These are phyloP conservation scores for Crypturellus undulatus DNA, from an alignment of 2,113 vertebrate genomes.

Conservation along the genomic window DNA sequence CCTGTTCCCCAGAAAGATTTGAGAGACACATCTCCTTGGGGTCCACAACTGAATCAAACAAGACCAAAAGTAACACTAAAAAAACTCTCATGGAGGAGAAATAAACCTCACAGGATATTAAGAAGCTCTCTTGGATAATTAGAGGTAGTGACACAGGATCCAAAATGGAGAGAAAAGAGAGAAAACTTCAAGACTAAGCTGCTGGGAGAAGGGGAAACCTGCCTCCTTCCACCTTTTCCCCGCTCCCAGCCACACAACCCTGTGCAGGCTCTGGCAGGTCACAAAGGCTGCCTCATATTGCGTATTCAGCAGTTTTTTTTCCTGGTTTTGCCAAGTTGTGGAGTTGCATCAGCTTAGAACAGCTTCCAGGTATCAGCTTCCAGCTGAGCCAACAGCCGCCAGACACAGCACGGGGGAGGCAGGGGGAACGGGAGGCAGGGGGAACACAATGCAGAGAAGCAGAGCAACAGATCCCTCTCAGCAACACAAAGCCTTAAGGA, in stretches of 20 bases:
- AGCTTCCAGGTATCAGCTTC: too few species aligned
- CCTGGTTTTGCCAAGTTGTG: neutral
- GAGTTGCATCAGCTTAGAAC: fast-evolving
- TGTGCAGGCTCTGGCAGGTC: neutral
- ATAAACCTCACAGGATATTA: fast-evolving
- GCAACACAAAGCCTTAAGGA: fast-evolving
- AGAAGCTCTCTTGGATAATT: neutral
- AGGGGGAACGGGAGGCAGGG: fast-evolving
- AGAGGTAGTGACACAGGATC: neutral
- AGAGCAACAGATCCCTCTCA: too few species aligned
- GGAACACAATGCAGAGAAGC: neutral
- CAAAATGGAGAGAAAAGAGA: neutral
- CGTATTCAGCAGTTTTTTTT: neutral
- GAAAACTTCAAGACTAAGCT: neutral
- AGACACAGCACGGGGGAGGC: neutral
- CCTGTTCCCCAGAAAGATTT: fast-evolving
- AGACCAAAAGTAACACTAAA: neutral
- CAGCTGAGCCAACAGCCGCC: neutral
- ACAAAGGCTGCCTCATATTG: fast-evolving
- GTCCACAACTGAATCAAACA: neutral
- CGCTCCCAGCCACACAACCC: neutral
- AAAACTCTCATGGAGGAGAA: fast-evolving
- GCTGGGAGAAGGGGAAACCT: neutral
- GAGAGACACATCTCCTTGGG: neutral
- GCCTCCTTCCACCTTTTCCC: neutral